Percentiles rank a stretch among this genome's conserved stretches.
Evolutionary conservation across 2,888 invertebrate species (phyloP).

Genomic region (Agonopterix alstromeriana): DNA sequence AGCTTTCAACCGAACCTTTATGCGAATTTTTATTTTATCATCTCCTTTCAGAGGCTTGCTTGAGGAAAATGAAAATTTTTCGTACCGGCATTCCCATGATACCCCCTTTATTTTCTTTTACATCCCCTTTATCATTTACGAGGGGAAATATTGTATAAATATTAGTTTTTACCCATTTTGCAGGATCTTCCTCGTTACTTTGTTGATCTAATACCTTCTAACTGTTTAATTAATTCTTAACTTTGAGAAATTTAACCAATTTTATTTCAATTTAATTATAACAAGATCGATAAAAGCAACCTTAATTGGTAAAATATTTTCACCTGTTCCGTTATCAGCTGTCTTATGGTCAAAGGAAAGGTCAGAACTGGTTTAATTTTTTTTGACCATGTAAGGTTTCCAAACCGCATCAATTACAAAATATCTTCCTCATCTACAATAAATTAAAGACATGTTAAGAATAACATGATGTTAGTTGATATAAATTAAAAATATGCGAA

Average conservation of each 20-base stretch:
- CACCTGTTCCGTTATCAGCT: constrained; percentile 33
- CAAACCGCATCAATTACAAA: no score
- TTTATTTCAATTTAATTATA: neutral
- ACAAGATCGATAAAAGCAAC: no score
- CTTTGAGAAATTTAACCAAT: no score
- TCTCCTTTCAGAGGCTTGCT: constrained; percentile 4
- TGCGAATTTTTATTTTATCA: constrained; percentile 1
- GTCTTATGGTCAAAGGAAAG: constrained; percentile 7
- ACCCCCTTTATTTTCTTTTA: constrained; percentile 9
- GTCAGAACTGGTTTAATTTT: no score
- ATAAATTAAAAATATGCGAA: no score
- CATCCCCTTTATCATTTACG: constrained; percentile 11
- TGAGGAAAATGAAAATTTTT: constrained; percentile 10
- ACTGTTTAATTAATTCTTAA: no score
- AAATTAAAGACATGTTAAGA: no score
- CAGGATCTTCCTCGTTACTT: constrained; percentile 4
- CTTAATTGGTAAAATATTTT: constrained; percentile 21
- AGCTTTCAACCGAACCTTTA: constrained; percentile 1
- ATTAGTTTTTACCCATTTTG: constrained; percentile 8
- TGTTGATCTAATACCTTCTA: neutral
- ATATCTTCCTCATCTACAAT: no score
- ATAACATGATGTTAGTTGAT: no score
- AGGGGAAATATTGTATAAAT: constrained; percentile 10
- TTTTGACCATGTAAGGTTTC: no score
- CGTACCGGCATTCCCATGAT: constrained; percentile 4